Evolutionary conservation across 2,797 vertebrate genomes (phyloP).

Genomic region (Acridotheres tristis): DNA sequence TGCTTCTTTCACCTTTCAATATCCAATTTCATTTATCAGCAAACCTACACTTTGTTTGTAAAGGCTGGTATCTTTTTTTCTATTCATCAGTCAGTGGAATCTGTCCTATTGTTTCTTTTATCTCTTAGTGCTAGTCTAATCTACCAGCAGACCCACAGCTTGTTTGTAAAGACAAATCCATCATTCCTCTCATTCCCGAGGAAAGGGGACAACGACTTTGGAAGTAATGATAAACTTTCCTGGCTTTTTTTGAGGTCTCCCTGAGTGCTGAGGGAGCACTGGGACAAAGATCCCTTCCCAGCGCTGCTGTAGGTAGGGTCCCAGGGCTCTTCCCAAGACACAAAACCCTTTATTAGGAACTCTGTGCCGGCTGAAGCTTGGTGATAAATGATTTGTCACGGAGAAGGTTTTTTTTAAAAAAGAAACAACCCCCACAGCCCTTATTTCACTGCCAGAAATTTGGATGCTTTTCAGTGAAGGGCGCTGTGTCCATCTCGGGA

Average conservation of each 20-base stretch:
- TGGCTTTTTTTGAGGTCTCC: constrained; percentile 15
- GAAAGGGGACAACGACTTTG: background rate
- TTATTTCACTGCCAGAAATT: background rate
- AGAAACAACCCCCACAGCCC: background rate
- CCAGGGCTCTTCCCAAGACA: background rate
- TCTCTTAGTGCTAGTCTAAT: no score
- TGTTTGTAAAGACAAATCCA: no score
- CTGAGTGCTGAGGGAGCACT: constrained; percentile 25
- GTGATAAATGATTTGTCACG: background rate
- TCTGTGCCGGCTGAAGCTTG: background rate
- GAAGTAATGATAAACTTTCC: background rate
- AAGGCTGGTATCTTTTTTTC: no score
- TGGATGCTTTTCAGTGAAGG: background rate
- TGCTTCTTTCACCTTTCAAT: no score
- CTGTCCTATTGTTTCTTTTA: no score
- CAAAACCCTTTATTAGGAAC: background rate
- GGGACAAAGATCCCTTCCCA: rapidly evolving
- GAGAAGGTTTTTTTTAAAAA: background rate
- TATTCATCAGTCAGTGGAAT: no score
- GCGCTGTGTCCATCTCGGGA: rapidly evolving
- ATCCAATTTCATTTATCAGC: no score
- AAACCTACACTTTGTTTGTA: no score
- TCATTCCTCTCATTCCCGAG: background rate
- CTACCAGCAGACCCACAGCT: no score
- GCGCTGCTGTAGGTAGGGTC: background rate